phyloP scores from a whole-genome alignment of 2,113 vertebrate species.

The Nerophis ophidion region DNA sequence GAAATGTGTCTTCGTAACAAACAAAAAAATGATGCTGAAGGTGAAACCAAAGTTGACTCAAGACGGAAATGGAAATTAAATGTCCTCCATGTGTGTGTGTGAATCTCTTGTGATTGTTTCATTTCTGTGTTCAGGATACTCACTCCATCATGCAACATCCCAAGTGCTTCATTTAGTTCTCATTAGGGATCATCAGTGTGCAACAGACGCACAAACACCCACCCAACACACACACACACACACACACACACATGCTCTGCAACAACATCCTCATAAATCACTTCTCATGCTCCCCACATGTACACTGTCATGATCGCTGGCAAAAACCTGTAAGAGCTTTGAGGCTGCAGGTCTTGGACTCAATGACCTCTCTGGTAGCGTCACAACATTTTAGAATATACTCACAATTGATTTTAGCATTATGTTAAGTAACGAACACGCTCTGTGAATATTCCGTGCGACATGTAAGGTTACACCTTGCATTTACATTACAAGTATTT shows the following conservation, averaged over 20 bases:
- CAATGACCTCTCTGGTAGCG: slow-evolving; percentile 40
- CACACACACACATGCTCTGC: slow-evolving; percentile 22
- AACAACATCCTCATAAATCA: slow-evolving; percentile 24
- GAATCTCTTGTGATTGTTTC: slow-evolving; percentile 25
- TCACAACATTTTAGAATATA: slow-evolving; percentile 47
- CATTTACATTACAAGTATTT: too few relatives aligned
- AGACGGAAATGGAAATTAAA: not conserved
- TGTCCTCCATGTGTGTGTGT: not conserved
- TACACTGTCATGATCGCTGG: slow-evolving; percentile 35
- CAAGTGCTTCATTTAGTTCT: slow-evolving; percentile 49
- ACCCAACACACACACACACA: not conserved
- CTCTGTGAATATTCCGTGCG: slow-evolving; percentile 35
- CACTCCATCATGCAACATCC: slow-evolving; percentile 26
- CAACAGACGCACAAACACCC: slow-evolving; percentile 19
- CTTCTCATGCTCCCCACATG: slow-evolving; percentile 24
- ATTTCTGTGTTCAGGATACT: slow-evolving; percentile 22
- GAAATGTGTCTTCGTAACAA: too few relatives aligned
- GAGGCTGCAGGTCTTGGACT: slow-evolving; percentile 28
- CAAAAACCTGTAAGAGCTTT: slow-evolving; percentile 21
- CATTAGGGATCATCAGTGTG: slow-evolving; percentile 44
- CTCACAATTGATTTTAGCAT: slow-evolving; percentile 55
- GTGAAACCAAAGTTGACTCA: not conserved
- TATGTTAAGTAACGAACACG: slow-evolving; percentile 36
- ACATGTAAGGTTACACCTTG: slow-evolving; percentile 51
- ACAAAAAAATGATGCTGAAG: not conserved